Evolutionary conservation across 64 coral and sea anemone species (phyloP).

Genomic region (Anthopleura sola): DNA sequence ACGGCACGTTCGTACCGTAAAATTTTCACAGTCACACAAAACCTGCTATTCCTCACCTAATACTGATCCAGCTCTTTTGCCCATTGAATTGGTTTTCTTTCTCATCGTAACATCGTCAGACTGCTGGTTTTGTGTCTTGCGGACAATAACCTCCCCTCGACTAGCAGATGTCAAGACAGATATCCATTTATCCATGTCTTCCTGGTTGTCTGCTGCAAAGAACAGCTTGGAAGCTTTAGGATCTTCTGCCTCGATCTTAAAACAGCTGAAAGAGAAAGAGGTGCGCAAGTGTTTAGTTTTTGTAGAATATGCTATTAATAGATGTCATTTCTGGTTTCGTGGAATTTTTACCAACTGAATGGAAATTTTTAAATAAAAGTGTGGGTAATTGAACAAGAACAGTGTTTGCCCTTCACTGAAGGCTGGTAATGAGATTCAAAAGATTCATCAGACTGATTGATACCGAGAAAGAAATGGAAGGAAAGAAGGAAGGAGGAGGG

Average conservation of each 20-base stretch:
- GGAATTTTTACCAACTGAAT: too few species aligned
- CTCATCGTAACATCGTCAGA: slow-evolving; percentile 9
- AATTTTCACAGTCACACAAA: too few species aligned
- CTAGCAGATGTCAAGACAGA: slow-evolving; percentile 43
- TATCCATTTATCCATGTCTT: slow-evolving; percentile 65
- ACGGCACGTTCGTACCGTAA: too few species aligned
- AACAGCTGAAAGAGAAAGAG: slow-evolving; percentile 53
- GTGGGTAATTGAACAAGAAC: too few species aligned
- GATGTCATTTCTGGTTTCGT: too few species aligned
- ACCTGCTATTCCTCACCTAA: neutral
- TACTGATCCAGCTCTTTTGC: neutral
- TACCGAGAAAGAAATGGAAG: too few species aligned
- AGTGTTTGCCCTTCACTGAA: too few species aligned
- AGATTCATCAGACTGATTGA: too few species aligned
- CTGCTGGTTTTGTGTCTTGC: slow-evolving; percentile 23
- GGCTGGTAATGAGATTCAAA: too few species aligned
- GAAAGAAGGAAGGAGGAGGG: neutral
- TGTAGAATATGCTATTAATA: too few species aligned
- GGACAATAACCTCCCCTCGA: slow-evolving; percentile 54
- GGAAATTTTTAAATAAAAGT: too few species aligned
- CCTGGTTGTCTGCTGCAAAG: slow-evolving; percentile 62
- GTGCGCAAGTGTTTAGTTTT: too few species aligned
- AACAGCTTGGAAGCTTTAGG: slow-evolving; percentile 44
- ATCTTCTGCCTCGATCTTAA: slow-evolving; percentile 53
- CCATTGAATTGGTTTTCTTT: slow-evolving; percentile 21